Base-by-base conservation (phyloP, 2,888 invertebrate genomes). In the Iphiclides podalirius region DNA sequence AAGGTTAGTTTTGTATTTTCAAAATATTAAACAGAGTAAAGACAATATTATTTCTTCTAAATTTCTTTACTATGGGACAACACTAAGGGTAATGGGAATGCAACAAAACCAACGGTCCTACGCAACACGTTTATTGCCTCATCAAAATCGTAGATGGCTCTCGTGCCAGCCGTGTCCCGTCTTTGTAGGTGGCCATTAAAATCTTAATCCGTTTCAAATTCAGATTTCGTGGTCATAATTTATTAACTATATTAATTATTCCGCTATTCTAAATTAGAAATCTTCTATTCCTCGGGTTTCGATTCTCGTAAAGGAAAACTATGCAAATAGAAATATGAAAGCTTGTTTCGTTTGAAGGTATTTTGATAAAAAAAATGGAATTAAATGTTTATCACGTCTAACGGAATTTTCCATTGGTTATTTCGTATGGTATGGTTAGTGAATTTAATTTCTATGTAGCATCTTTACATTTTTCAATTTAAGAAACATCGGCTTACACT, bases 71-170 rank as follows among this genome's bases (percentile, higher is more conserved):
- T 6, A 12, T n/a, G 1, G 12, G 11, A 9, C 37, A n/a, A 2
- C 42, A 43, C 56, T 38, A 36, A 11, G 13, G 35, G 35, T 35
- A 35, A 67, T 75, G 73, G 65, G 75, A 77, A 78, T 73, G 73
- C 72, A 70, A 64, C 68, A 69, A 66, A 72, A 66, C 61, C 67
- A 66, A 40, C 31, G 39, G 17, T 44, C 66, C 57, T 62, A 71
- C 67, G 67, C 70, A 66, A 75, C 73, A 73, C 70, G 70, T 67
- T 77, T 76, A 76, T 71, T 63, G 68, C 70, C 67, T 70, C 71
- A 74, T 79, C 70, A 74, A 72, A 68, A 66, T 69, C 55, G 63
- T 61, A 59, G 63, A 60, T 57, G 53, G 51, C 45, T 51, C 59
- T 59, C 57, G 58, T 59, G 59, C 17, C 44, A 33, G 15, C 35